Evolutionary conservation across 1,140 invertebrate species (phyloP), one percentile per base, ranked within the genome.

Genomic region (Stenopsyche tienmushanensis): DNA sequence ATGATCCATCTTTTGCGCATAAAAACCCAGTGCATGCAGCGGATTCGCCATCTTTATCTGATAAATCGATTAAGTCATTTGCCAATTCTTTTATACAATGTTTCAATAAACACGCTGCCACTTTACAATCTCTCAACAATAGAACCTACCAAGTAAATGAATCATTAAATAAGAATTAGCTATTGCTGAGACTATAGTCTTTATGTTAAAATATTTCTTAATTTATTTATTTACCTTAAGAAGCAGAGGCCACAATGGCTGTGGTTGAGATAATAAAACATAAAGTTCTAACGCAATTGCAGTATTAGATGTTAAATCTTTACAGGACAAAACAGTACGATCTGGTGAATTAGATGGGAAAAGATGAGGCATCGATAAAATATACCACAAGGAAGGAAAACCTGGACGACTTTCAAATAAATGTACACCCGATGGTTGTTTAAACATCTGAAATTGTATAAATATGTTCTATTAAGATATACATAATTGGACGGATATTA

Each of bases 181-280:
- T 41, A 41, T 49, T 34, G 62, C 9, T 50, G 54, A 20, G 5
- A 3, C 15, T 3, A 42, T 7, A 34, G 24, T 34, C 2, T 8
- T 25, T 49, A 26, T 17, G 62, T 41, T 21, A 29, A 64, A 9
- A 23, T 0, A 39, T 26, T 29, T 26, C 21, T 18, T 26, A 20
- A 54, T 45, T 15, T 57, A 49, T 49, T 67, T 15, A 15, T 17
- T 52, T 45, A 88, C 87, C 78, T 90, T 90, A 3, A 90, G 76
- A 21, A 91, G 71, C 58, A 89, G 82, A 2, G 85, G 77, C 89
- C 89, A 92, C 64, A 87, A 85, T 0, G 87, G 84, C 71, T 90
- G 88, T 0, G 90, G 90, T 72, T 90, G 89, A n/a, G 86, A 83
- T 41, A 86, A 76, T 3, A 92, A 72, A 0, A 92, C 85, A 21